phyloP scores from a whole-genome alignment of 2,113 vertebrate genomes.

The Gymnobelideus leadbeateri region DNA sequence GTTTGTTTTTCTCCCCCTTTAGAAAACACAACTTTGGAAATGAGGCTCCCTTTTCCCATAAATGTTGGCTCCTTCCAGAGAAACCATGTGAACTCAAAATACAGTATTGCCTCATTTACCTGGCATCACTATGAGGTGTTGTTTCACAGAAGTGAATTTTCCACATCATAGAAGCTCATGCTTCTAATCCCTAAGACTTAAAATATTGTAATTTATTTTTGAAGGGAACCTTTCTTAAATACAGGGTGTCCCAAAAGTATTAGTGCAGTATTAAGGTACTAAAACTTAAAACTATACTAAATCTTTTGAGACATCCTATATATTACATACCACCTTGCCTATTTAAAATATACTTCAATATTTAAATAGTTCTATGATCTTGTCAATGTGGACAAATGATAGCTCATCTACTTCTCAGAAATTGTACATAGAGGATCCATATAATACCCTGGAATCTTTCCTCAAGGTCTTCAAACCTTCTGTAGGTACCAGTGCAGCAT shows the following conservation, averaged over 20 bases:
- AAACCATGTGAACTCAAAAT: background rate
- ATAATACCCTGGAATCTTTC: background rate
- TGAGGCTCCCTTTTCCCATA: constrained; percentile 62
- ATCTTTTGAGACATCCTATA: background rate
- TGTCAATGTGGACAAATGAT: background rate
- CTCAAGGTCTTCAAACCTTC: background rate
- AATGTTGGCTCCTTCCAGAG: constrained; percentile 52
- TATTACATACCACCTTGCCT: background rate
- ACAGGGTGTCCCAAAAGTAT: background rate
- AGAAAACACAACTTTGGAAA: constrained; percentile 69
- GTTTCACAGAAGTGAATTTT: constrained; percentile 22
- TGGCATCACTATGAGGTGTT: background rate
- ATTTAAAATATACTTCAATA: background rate
- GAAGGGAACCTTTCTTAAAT: background rate
- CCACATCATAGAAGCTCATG: background rate
- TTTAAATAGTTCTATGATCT: background rate
- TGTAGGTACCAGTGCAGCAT: background rate
- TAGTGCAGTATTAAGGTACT: background rate
- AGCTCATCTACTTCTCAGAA: background rate
- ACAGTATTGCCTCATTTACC: constrained; percentile 36
- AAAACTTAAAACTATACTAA: background rate
- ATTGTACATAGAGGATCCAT: background rate
- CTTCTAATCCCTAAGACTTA: background rate
- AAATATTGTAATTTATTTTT: background rate
- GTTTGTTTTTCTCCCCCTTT: constrained; percentile 52